Evolutionary conservation across 1,140 invertebrate genomes (phyloP), one percentile per base, ranked within the genome.

Genomic region (Cyphomyrmex costatus): DNA sequence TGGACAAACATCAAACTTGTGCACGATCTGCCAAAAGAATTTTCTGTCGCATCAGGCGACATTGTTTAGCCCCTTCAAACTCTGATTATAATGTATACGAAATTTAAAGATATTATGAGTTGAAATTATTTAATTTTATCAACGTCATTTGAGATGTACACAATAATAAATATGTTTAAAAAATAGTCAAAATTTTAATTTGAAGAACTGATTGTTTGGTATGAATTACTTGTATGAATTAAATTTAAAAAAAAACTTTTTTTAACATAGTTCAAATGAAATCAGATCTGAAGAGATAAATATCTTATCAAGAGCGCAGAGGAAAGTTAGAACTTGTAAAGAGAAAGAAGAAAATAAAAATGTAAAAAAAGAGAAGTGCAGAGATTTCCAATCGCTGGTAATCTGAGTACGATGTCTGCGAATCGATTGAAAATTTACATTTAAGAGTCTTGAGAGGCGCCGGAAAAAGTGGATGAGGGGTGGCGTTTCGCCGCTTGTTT

Each of bases 361-460:
- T 16, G 76, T 42, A 8, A n/a, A n/a, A n/a, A n/a, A n/a, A 30
- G n/a, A 66, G 16, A 58, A 56, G 2, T 33, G 46, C 53, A 33
- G 46, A 58, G 24, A 66, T 33, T 66, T 58, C 51, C 60, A 66
- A 80, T 77, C 60, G 56, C 58, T 56, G 8, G 70, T 86, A 90
- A 91, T 86, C 78, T 58, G 80, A 78, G 58, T 76, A 85, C 86
- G 88, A 88, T 65, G 87, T 82, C 73, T 89, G 87, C 86, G 83
- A 88, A 90, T 90, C 85, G 89, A 89, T 85, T 88, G 86, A 88
- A 90, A 92, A 93, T 94, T 94, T 93, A 91, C 92, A 94, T 94
- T 90, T 92, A 92, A 92, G 92, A 85, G 89, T 88, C 86, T 89
- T 90, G 84, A 76, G 91, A 92, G 92, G 90, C 88, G 88, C 79